Conservation (phyloP, 1,140 invertebrate genomes). For the Drosophila lacertosa region DNA sequence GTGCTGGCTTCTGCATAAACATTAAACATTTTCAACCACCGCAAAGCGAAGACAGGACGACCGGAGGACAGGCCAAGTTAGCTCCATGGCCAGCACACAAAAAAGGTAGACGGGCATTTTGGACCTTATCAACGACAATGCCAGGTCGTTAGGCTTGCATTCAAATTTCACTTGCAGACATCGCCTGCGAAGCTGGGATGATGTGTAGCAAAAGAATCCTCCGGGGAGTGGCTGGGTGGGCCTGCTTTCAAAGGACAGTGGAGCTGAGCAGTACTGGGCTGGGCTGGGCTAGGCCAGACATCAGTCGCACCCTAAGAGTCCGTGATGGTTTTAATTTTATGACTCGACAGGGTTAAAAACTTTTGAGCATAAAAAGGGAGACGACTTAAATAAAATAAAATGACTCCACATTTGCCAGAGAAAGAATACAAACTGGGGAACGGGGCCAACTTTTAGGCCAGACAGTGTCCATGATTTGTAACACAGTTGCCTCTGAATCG, state of each 20-base stretch:
- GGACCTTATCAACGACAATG: conserved; percentile 77
- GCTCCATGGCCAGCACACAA: conserved; percentile 17
- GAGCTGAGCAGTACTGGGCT: conserved; percentile 11
- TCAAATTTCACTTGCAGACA: conserved; percentile 67
- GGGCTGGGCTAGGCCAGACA: conserved; percentile 31
- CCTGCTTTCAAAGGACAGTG: conserved; percentile 46
- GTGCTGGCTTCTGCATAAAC: conserved; percentile 57
- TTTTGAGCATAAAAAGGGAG: conserved; percentile 57
- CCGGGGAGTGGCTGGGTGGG: conserved; percentile 6
- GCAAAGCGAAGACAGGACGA: conserved; percentile 29
- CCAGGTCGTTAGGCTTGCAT: conserved; percentile 80
- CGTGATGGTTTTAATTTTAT: conserved; percentile 74
- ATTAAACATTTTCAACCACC: conserved; percentile 53
- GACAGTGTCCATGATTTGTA: conserved; percentile 70
- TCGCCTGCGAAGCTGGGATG: conserved; percentile 12
- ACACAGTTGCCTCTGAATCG: conserved; percentile 51
- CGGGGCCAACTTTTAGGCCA: conserved; percentile 38
- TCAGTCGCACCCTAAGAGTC: conserved; percentile 62
- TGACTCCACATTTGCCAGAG: conserved; percentile 33
- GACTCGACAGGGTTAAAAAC: conserved; percentile 72
- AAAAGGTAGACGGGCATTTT: conserved; percentile 60
- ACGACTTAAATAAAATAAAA: conserved; percentile 57
- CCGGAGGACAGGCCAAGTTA: conserved; percentile 7
- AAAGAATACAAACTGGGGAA: conserved; percentile 5
- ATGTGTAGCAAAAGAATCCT: conserved; percentile 44